Base-by-base conservation (phyloP, 2,888 invertebrate species). In the Dorcus parallelipipedus region DNA sequence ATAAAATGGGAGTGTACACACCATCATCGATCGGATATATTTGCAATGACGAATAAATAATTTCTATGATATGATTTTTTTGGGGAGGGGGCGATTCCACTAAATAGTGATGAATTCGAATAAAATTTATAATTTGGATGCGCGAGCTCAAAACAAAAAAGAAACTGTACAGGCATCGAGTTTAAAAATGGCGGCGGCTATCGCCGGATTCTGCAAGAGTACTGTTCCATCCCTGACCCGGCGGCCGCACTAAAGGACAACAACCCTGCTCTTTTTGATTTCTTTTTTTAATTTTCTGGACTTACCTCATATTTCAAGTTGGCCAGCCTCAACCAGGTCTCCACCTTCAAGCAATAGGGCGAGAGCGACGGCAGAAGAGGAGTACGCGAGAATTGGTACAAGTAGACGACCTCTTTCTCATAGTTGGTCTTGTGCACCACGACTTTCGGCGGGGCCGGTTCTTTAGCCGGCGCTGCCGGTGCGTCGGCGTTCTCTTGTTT, bases 281-380 rank as follows among this genome's bases (percentile, higher is more conserved):
- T 9, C 6, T n/a, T 9, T 33, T 33, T 7, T 33, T 33, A 33
- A 6, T 33, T 7, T 33, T 33, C 6, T 33, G 26, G n/a, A 40
- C 60, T 85, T 82, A 95, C 95, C 93, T 95, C 95, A 81, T 95
- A 96, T 82, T 92, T 93, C 78, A 95, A 85, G 76, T 90, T 93
- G 74, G 90, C 89, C 72, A 96, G 86, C 77, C 96, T 86, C 68
- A 97, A 85, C 94, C 95, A 96, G 73, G 95, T 94, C 84, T 97
- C 96, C 71, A 95, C 92, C 86, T 96, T 96, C 77, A 96, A 86
- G 82, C 94, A 95, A 80, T 91, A 95, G 59, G 95, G 93, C 67
- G 95, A 95, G 71, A 93, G 83, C 63, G 95, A 94, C 60, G 95
- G 95, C 75, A 95, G 82, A 76, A 91, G 83, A 67, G 94, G 92